Evolutionary conservation across 37 sponge, comb jelly and placozoan genomes (phyloP).

Genomic region (Hexactinellida sp.): DNA sequence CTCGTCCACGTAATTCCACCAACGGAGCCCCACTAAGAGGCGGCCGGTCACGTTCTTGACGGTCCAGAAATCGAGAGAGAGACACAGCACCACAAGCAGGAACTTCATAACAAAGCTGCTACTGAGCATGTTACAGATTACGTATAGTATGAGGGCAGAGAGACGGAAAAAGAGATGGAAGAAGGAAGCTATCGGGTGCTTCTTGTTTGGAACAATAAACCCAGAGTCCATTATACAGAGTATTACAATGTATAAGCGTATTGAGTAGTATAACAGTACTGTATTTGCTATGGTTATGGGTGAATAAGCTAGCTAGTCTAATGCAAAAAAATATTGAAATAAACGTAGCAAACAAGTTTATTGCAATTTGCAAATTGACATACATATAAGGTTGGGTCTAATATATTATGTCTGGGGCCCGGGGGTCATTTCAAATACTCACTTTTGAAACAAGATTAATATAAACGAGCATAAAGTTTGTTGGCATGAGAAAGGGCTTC

Average conservation of each 20-base stretch:
- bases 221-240: conserved; percentile 8
- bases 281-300: background rate
- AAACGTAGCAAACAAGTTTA: too few relatives aligned
- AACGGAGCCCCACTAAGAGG: conserved; percentile 78
- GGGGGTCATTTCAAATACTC: too few relatives aligned
- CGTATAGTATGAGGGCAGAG: conserved; percentile 53
- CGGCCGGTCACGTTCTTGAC: conserved; percentile 92
- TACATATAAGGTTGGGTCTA: too few relatives aligned
- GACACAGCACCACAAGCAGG: conserved; percentile 45
- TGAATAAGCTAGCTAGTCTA: too few relatives aligned
- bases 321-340: too few relatives aligned
- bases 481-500: too few relatives aligned
- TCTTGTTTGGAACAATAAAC: conserved; percentile 22
- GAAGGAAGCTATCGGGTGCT: conserved; percentile 65
- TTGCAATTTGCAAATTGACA: too few relatives aligned
- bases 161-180: conserved; percentile 72
- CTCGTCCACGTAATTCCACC: conserved; percentile 97
- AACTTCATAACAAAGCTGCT: background rate
- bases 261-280: background rate
- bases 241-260: background rate
- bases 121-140: conserved; percentile 23
- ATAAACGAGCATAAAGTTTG: too few relatives aligned
- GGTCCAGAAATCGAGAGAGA: conserved; percentile 88
- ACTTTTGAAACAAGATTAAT: too few relatives aligned
- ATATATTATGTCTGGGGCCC: too few relatives aligned